Conservation (phyloP, 2,888 invertebrate genomes). For the Ophion obscuratus region DNA sequence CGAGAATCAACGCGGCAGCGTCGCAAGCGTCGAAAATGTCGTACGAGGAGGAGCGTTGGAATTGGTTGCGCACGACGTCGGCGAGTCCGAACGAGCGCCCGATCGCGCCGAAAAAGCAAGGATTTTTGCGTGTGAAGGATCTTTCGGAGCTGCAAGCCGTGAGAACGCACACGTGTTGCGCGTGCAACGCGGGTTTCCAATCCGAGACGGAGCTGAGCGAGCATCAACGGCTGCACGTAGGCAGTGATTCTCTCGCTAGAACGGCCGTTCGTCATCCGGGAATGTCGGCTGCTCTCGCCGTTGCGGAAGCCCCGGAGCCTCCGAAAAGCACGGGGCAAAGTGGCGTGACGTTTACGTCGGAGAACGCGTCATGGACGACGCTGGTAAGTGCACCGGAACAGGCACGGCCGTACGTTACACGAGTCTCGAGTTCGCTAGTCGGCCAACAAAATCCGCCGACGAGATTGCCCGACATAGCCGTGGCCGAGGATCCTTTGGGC, state of each 20-base stretch:
- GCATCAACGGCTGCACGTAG: slow-evolving; percentile 64
- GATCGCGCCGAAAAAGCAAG: slow-evolving; percentile 40
- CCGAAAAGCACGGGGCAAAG: neutral
- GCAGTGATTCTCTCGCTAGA: neutral
- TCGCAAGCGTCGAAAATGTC: slow-evolving; percentile 9
- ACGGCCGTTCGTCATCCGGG: slow-evolving; percentile 30
- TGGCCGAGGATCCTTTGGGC: neutral
- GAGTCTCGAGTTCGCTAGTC: neutral
- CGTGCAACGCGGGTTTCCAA: slow-evolving; percentile 70
- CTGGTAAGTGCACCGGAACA: neutral
- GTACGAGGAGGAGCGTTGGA: slow-evolving; percentile 52
- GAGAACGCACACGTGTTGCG: slow-evolving; percentile 65
- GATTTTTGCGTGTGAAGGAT: slow-evolving; percentile 69
- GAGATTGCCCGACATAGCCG: too few species aligned
- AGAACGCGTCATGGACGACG: too few species aligned
- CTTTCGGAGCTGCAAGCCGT: slow-evolving; percentile 66
- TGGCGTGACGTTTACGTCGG: neutral
- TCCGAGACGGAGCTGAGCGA: slow-evolving; percentile 59
- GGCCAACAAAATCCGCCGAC: neutral
- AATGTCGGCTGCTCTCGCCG: slow-evolving; percentile 58
- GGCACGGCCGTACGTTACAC: neutral
- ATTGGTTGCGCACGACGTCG: neutral
- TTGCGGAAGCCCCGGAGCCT: slow-evolving; percentile 35
- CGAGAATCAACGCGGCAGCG: neutral
- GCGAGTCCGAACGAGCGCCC: neutral